phyloP scores from a whole-genome alignment of 2,113 vertebrate species.

The Atlantisia rogersi region DNA sequence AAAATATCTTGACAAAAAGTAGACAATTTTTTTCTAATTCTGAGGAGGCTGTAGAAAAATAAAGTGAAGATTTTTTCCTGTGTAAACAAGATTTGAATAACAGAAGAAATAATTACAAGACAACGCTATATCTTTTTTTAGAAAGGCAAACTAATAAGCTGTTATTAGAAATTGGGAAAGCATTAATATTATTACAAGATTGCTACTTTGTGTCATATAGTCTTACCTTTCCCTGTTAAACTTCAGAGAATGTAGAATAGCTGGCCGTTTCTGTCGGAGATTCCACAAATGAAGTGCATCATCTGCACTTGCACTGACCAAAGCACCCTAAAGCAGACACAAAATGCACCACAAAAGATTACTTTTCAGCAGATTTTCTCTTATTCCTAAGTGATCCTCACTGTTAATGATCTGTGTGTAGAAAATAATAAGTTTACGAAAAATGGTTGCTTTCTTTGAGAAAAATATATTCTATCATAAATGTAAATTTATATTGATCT shows the following conservation, averaged over 20 bases:
- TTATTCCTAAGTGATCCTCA: neutral
- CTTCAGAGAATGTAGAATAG: slow-evolving; percentile 95
- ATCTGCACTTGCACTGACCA: slow-evolving; percentile 94
- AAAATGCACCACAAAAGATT: neutral
- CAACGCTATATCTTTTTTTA: neutral
- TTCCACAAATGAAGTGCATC: slow-evolving; percentile 98
- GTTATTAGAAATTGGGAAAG: neutral
- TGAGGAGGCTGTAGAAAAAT: neutral
- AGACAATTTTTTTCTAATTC: neutral
- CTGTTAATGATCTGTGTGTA: neutral
- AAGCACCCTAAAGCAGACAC: slow-evolving; percentile 84
- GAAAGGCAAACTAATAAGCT: neutral
- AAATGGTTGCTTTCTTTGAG: neutral
- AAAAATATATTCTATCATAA: neutral
- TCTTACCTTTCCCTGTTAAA: slow-evolving; percentile 97
- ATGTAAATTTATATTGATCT: neutral
- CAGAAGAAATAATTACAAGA: neutral
- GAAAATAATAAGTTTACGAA: neutral
- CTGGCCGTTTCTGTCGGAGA: slow-evolving; percentile 93
- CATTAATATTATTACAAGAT: neutral
- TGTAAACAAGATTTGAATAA: neutral
- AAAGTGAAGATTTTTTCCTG: neutral
- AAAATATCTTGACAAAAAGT: neutral
- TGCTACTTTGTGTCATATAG: neutral
- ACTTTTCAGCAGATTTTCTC: neutral